Evolutionary conservation across 2,888 invertebrate genomes (phyloP).

Genomic region (Eristalinus sepulchralis): DNA sequence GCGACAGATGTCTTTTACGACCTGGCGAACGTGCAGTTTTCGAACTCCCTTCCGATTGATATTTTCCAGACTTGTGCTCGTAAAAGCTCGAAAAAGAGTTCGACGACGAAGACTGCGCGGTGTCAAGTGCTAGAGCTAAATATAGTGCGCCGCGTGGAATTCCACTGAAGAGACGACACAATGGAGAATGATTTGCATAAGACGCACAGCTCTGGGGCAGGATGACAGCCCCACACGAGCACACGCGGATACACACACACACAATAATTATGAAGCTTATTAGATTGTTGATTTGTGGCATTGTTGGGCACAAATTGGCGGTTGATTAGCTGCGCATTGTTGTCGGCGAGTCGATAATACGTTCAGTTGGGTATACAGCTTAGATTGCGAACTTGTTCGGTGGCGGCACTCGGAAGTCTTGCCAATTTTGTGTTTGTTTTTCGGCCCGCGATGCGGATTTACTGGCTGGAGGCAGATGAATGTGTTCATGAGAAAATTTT

Average conservation of each 20-base stretch:
- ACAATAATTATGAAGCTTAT: constrained; percentile 51
- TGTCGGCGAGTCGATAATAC: constrained; percentile 18
- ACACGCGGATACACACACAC: neutral
- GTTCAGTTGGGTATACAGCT: neutral
- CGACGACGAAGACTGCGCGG: constrained; percentile 24
- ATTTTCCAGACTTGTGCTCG: neutral
- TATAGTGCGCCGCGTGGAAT: constrained; percentile 16
- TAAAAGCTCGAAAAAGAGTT: constrained; percentile 22
- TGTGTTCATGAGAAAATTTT: neutral
- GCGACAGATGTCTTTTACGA: constrained; percentile 29
- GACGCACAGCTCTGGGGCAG: constrained; percentile 1
- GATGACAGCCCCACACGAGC: neutral
- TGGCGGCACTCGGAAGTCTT: too few relatives aligned
- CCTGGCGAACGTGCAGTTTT: neutral
- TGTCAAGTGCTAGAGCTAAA: neutral
- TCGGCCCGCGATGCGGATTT: neutral
- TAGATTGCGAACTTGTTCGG: neutral
- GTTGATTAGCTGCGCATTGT: constrained; percentile 56
- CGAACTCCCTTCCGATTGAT: neutral
- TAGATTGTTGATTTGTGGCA: constrained; percentile 64
- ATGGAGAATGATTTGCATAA: constrained; percentile 47
- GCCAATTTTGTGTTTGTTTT: neutral
- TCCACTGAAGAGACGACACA: neutral
- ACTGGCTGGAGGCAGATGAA: neutral
- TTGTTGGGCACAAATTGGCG: constrained; percentile 55